Evolutionary conservation across 2,113 vertebrate genomes (phyloP).

Genomic region (Macrotus californicus): DNA sequence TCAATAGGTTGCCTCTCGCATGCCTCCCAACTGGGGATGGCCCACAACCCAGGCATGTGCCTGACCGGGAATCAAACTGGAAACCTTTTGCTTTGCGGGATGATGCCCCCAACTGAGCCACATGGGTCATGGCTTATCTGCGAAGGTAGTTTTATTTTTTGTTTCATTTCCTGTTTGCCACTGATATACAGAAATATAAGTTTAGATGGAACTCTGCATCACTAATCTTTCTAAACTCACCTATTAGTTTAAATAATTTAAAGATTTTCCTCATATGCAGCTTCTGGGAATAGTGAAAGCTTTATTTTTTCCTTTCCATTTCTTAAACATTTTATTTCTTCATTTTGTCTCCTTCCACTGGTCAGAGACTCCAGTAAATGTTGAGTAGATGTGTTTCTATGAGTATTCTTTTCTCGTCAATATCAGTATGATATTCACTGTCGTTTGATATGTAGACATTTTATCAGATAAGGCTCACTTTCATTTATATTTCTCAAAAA

Average conservation of each 20-base stretch:
- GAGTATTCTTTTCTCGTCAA: neutral
- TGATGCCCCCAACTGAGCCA: too few relatives aligned
- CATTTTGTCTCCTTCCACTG: neutral
- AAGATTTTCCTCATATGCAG: neutral
- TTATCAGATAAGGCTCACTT: neutral
- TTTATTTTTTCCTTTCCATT: neutral
- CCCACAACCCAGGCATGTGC: too few relatives aligned
- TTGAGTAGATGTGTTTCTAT: neutral
- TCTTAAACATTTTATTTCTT: neutral
- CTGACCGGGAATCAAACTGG: too few relatives aligned
- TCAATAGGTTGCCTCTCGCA: too few relatives aligned
- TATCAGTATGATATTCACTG: neutral
- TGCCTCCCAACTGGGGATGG: too few relatives aligned
- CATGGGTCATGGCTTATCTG: too few relatives aligned
- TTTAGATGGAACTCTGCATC: neutral
- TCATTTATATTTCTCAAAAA: neutral
- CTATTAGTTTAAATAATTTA: neutral
- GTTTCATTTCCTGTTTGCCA: neutral
- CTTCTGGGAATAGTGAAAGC: neutral
- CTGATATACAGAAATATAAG: neutral
- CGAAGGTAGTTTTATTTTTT: neutral
- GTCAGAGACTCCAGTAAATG: neutral
- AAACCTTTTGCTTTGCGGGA: too few relatives aligned
- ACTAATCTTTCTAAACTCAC: neutral
- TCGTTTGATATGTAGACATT: neutral